phyloP scores from a whole-genome alignment of 1,140 invertebrate species.

The Pantala flavescens region DNA sequence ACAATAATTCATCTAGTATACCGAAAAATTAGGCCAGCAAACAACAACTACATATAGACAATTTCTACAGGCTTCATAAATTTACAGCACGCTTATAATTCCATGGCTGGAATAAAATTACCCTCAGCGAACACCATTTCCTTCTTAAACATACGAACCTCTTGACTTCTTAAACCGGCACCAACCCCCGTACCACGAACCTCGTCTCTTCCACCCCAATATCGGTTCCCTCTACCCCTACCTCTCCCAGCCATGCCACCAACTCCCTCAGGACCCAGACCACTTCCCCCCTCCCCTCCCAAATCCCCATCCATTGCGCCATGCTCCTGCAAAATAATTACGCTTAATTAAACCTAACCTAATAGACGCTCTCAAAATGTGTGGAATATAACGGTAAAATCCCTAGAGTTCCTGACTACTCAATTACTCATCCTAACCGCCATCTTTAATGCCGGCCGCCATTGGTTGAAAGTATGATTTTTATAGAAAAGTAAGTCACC shows the following conservation, averaged over 20 bases:
- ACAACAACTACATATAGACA: too few species aligned
- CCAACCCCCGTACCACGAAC: not conserved
- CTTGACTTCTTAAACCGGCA: not conserved
- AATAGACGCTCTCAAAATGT: not conserved
- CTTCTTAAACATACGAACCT: not conserved
- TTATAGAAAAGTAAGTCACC: too few species aligned
- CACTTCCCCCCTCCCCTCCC: not conserved
- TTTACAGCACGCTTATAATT: too few species aligned
- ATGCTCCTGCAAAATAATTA: not conserved
- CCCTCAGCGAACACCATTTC: not conserved
- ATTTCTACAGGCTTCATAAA: too few species aligned
- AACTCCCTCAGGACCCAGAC: not conserved
- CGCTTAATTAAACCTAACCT: not conserved
- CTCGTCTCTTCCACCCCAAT: constrained; percentile 7
- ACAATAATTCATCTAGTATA: too few species aligned
- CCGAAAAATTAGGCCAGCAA: too few species aligned
- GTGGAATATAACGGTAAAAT: not conserved
- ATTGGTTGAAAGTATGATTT: not conserved
- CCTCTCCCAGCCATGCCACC: constrained; percentile 5
- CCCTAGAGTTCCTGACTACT: not conserved
- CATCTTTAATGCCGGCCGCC: not conserved
- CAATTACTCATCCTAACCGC: not conserved
- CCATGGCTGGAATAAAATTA: too few species aligned
- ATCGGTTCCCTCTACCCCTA: constrained; percentile 1
- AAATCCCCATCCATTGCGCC: not conserved